These are phyloP conservation scores for Vanessa tameamea DNA, from an alignment of 1,140 invertebrate genomes.

Conservation along the genomic window DNA sequence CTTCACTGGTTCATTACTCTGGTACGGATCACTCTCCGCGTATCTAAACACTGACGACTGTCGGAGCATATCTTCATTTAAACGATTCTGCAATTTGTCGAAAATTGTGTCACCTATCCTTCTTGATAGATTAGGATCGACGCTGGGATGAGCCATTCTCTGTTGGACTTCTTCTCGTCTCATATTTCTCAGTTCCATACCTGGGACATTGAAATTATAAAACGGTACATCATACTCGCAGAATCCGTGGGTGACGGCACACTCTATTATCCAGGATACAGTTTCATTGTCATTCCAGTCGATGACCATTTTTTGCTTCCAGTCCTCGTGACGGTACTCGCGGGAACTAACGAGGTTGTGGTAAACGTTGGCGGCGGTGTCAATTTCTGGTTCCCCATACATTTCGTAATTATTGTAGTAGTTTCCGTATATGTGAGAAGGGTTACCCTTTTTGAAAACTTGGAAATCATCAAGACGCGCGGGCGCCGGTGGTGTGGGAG, in stretches of 20 bases:
- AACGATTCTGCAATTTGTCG: slow-evolving; percentile 69
- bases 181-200: slow-evolving; percentile 74
- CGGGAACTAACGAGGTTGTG: slow-evolving; percentile 59
- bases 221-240: slow-evolving; percentile 70
- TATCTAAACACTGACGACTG: slow-evolving; percentile 64
- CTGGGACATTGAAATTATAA: slow-evolving; percentile 78
- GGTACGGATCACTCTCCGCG: slow-evolving; percentile 54
- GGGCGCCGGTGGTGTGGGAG: slow-evolving; percentile 57
- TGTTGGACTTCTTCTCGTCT: slow-evolving; percentile 76
- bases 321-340: slow-evolving; percentile 71
- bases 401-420: slow-evolving; percentile 67
- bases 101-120: slow-evolving; percentile 74
- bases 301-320: slow-evolving; percentile 78
- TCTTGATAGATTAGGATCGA: slow-evolving; percentile 51
- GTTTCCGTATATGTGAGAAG: slow-evolving; percentile 65
- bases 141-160: slow-evolving; percentile 64
- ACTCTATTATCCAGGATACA: slow-evolving; percentile 81
- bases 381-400: slow-evolving; percentile 59
- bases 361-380: slow-evolving; percentile 59
- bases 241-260: slow-evolving; percentile 68
- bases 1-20: slow-evolving; percentile 52
- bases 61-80: slow-evolving; percentile 63
- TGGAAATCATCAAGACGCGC: slow-evolving; percentile 71
- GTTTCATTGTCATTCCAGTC: slow-evolving; percentile 82
- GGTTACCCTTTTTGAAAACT: slow-evolving; percentile 66